phyloP scores from a whole-genome alignment of 2,888 invertebrate species.

The Esperia sulphurella region DNA sequence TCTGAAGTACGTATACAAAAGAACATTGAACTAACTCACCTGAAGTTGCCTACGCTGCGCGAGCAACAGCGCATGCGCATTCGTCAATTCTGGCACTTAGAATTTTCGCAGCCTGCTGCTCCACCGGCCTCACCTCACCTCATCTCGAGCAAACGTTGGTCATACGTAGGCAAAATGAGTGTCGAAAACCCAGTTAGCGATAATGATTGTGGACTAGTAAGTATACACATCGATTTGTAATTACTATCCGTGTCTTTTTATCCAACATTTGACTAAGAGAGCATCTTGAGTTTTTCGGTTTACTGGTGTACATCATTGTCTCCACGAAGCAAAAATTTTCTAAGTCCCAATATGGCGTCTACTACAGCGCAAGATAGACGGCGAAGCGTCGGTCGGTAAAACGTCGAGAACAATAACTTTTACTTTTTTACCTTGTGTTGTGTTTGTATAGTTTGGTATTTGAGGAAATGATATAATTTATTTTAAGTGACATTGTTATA shows the following conservation, averaged over 20 bases:
- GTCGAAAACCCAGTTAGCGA: conserved; percentile 81
- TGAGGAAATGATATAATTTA: conserved; percentile 3
- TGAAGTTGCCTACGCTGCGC: conserved; percentile 44
- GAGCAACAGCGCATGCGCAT: conserved; percentile 80
- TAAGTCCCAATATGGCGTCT: conserved; percentile 95
- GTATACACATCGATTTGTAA: conserved; percentile 53
- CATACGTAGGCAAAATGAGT: conserved; percentile 82
- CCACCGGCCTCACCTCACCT: conserved; percentile 55
- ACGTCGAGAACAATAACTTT: conserved; percentile 17
- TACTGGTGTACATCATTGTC: conserved; percentile 71
- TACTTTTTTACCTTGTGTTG: background rate
- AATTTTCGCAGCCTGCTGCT: conserved; percentile 37
- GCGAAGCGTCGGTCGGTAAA: conserved; percentile 59
- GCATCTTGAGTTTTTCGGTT: conserved; percentile 37
- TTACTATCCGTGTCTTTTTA: conserved; percentile 22
- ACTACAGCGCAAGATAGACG: conserved; percentile 80
- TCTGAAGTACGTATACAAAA: conserved; percentile 22
- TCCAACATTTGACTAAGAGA: conserved; percentile 17
- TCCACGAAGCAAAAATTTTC: conserved; percentile 75
- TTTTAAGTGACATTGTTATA: conserved; percentile 12
- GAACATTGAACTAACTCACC: conserved; percentile 45
- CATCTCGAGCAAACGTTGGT: conserved; percentile 49
- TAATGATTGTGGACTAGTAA: conserved; percentile 80
- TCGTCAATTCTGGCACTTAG: conserved; percentile 80
- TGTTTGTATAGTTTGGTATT: background rate